These are phyloP conservation scores for Porites australiensis DNA, from an alignment of 64 coral and sea anemone genomes.

Conservation along the genomic window DNA sequence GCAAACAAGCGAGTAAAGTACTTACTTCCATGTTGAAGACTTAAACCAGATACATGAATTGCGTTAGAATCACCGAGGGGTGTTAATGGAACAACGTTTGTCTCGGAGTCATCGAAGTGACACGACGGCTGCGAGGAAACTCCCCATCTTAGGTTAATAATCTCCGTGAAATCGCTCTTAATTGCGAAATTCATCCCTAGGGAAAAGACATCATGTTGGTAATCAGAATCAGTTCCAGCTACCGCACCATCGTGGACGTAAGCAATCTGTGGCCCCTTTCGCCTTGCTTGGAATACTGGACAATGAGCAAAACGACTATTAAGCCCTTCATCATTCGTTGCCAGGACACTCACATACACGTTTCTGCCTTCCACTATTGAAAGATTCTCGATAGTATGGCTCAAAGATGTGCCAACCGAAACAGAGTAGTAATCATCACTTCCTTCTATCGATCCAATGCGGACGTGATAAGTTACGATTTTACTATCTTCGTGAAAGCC, in stretches of 20 bases:
- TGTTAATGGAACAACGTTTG: constrained; percentile 59
- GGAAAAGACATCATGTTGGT: constrained; percentile 60
- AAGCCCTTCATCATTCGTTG: constrained; percentile 78
- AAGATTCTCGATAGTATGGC: constrained; percentile 53
- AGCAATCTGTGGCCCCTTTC: constrained; percentile 77
- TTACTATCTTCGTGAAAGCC: constrained; percentile 80
- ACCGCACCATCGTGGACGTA: constrained; percentile 81
- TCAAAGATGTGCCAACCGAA: constrained; percentile 58
- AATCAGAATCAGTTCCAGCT: constrained; percentile 67
- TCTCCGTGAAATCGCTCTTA: constrained; percentile 9
- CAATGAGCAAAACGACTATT: constrained; percentile 76
- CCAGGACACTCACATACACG: constrained; percentile 76
- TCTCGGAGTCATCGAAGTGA: constrained; percentile 72
- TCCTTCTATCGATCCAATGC: constrained; percentile 79
- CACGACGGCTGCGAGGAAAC: constrained; percentile 69
- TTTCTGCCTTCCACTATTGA: constrained; percentile 87
- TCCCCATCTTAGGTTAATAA: constrained; percentile 83
- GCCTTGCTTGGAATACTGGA: constrained; percentile 67
- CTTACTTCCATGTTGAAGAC: constrained; percentile 60
- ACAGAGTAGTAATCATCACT: constrained; percentile 84
- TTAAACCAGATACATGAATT: constrained; percentile 74
- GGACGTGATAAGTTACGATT: constrained; percentile 73
- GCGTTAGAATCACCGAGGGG: constrained; percentile 78
- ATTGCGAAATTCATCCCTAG: constrained; percentile 83
- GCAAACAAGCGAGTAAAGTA: constrained; percentile 85